Conservation (phyloP, 2,113 vertebrate species). For the Hylia prasina region DNA sequence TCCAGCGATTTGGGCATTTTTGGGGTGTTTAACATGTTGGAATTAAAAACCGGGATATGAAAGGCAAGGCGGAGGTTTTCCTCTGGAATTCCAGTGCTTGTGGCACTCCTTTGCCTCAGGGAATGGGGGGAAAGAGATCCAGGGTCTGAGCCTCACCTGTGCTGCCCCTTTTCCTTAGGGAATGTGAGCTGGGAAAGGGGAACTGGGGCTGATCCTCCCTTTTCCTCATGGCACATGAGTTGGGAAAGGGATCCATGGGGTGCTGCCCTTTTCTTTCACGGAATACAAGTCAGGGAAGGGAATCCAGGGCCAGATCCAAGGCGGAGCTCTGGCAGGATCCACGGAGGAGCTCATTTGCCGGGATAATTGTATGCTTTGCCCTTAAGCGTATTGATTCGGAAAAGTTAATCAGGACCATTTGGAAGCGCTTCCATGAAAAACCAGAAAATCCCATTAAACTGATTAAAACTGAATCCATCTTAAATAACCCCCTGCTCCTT, state of each 20-base stretch:
- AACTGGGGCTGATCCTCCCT: background rate
- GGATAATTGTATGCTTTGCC: constrained; percentile 61
- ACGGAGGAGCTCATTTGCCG: constrained; percentile 35
- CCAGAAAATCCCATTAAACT: constrained; percentile 63
- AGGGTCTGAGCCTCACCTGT: background rate
- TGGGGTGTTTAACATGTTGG: accelerated
- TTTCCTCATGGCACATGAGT: background rate
- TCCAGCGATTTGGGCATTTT: background rate
- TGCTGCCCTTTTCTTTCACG: background rate
- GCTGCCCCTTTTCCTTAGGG: background rate
- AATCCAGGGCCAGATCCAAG: background rate
- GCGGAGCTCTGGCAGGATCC: background rate
- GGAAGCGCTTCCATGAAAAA: constrained; percentile 52
- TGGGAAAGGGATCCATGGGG: background rate
- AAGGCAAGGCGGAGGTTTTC: accelerated
- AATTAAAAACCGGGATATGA: accelerated
- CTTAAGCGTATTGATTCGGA: constrained; percentile 68
- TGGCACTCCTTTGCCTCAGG: background rate
- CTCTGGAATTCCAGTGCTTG: background rate
- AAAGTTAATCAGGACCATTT: constrained; percentile 68
- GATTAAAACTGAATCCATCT: constrained; percentile 65
- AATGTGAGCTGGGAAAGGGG: background rate
- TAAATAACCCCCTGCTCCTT: constrained; percentile 60
- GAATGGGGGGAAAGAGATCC: background rate
- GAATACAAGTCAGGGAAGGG: background rate